Base-by-base conservation (phyloP, 2,113 vertebrate genomes). In the Megaleporinus macrocephalus region DNA sequence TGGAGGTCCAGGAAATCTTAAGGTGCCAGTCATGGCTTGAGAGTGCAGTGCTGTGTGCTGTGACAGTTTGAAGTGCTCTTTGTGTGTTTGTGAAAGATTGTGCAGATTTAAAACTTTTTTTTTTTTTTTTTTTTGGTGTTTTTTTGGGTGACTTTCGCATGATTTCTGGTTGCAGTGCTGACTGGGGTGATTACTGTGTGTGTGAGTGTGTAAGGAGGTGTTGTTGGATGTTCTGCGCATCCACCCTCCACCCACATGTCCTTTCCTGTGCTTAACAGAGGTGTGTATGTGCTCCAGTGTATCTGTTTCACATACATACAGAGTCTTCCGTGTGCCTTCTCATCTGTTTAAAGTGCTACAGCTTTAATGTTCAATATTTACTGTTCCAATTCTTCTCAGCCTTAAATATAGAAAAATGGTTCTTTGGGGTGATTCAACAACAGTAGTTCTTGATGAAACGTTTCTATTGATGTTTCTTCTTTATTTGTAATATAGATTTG, bases 101-200 rank as follows among this genome's bases (percentile, higher is more conserved):
- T 89, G 79, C 79, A 90, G 89, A 90, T 88, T 85, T n/a, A 68
- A 87, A 87, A 84, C 87, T 87, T 86, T 83, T 36, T 85, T 73
- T 63, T 88, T 90, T 89, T 83, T n/a, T n/a, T n/a, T n/a, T n/a
- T n/a, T n/a, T n/a, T n/a, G n/a, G n/a, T n/a, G n/a, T n/a, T n/a
- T n/a, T n/a, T n/a, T n/a, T n/a, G n/a, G n/a, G 86, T 91, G 91
- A 88, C 88, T 90, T 88, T 90, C 88, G 93, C 93, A 94, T 94
- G 93, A 87, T 93, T 91, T 93, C 84, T 89, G 89, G 90, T 92
- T 94, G 93, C 90, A 85, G 92, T 94, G 93, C 85, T 87, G 83
- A 89, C 69, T 86, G 80, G 88, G 71, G 80, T 78, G 36, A 86
- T 87, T 88, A 89, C 81, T 83, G 79, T 44, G 55, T n/a, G 57